These are phyloP conservation scores for Dicaeum eximium DNA, from an alignment of 2,113 vertebrate species.

Conservation along the genomic window DNA sequence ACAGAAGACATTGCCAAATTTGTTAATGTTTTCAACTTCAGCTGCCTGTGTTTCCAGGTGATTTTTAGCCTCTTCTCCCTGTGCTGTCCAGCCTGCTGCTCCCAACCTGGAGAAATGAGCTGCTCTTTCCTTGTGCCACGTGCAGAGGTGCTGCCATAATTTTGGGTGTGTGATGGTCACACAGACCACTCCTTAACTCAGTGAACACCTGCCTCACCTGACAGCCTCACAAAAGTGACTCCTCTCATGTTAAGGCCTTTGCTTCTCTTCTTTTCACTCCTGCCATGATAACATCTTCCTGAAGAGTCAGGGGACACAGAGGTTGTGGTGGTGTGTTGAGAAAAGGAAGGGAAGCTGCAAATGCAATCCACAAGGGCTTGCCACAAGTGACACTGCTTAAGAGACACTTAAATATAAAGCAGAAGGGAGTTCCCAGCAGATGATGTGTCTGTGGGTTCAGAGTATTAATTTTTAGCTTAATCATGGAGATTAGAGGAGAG, in stretches of 20 bases:
- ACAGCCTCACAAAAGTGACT: neutral
- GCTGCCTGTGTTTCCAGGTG: neutral
- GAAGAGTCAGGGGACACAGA: neutral
- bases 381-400: neutral
- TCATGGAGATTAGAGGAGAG: neutral
- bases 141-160: neutral
- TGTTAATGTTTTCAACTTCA: constrained; percentile 19
- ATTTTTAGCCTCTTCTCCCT: neutral
- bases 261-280: neutral
- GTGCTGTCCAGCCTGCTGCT: neutral
- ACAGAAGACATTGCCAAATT: constrained; percentile 36
- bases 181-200: neutral
- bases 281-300: neutral
- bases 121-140: neutral
- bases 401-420: neutral
- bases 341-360: neutral
- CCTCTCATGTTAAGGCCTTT: neutral
- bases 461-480: neutral
- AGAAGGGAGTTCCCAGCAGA: neutral
- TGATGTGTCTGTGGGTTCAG: neutral
- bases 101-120: neutral
- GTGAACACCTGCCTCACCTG: neutral
- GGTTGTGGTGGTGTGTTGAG: neutral
- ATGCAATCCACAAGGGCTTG: neutral
- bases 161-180: neutral